Evolutionary conservation across 2,888 invertebrate species (phyloP).

Genomic region (Lasioglossum lativentre): DNA sequence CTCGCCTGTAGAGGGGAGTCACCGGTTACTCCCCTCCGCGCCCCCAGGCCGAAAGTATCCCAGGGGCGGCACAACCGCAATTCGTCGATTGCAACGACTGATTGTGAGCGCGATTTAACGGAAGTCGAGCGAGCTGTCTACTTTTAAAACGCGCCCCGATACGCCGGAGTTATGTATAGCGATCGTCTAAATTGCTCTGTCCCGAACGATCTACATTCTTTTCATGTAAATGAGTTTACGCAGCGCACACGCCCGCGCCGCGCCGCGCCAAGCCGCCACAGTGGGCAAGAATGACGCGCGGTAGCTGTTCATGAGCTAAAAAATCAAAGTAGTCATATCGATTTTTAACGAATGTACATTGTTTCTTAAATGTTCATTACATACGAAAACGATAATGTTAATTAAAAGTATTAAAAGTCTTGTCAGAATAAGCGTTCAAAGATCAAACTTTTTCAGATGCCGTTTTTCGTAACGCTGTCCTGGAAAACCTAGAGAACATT

Average conservation of each 20-base stretch:
- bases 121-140: slow-evolving; percentile 65
- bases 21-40: slow-evolving; percentile 55
- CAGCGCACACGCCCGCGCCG: not conserved
- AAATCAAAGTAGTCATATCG: no score
- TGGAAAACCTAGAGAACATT: no score
- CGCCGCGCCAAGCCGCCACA: no score
- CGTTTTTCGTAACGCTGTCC: no score
- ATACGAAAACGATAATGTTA: no score
- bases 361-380: no score
- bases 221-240: slow-evolving; percentile 58
- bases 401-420: no score
- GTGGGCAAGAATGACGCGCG: no score
- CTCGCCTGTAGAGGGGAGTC: slow-evolving; percentile 27
- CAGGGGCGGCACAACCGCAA: slow-evolving; percentile 73
- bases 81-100: slow-evolving; percentile 70
- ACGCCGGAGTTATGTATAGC: slow-evolving; percentile 65
- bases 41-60: slow-evolving; percentile 52
- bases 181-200: slow-evolving; percentile 57
- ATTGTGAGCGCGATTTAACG: slow-evolving; percentile 71
- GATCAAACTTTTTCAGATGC: no score
- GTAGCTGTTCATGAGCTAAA: no score
- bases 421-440: no score
- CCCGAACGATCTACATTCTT: slow-evolving; percentile 66
- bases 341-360: no score
- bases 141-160: slow-evolving; percentile 67